These are phyloP conservation scores for Colletes latitarsis DNA, from an alignment of 1,140 invertebrate species.

Conservation along the genomic window DNA sequence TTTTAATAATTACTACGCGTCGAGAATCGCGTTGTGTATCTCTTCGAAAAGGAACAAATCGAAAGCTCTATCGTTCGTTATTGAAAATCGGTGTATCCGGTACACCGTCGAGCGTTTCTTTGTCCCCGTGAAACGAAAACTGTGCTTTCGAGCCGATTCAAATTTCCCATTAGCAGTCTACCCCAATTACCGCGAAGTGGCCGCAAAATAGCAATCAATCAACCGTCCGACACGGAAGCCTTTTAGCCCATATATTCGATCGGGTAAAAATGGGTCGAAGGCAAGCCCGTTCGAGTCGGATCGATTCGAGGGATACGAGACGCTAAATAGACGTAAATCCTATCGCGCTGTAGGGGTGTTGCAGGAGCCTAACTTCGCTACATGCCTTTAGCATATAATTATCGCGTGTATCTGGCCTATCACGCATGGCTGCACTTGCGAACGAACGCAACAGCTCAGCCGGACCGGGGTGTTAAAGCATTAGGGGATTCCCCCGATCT, in stretches of 20 bases:
- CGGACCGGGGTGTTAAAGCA: conserved; percentile 65
- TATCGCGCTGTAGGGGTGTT: neutral
- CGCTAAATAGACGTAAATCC: conserved; percentile 36
- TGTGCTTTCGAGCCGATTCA: conserved; percentile 15
- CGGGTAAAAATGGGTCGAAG: neutral
- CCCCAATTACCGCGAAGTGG: conserved; percentile 35
- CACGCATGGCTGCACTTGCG: conserved; percentile 59
- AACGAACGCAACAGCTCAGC: conserved; percentile 60
- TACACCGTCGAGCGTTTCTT: neutral
- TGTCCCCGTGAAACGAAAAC: neutral
- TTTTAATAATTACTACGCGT: no score
- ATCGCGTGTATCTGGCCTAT: conserved; percentile 47
- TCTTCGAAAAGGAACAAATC: no score
- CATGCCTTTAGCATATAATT: conserved; percentile 51
- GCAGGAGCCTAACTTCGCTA: conserved; percentile 12
- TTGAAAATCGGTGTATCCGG: no score
- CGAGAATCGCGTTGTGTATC: no score
- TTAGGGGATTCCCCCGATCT: conserved; percentile 70
- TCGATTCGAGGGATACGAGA: conserved; percentile 22
- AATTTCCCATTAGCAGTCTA: conserved; percentile 39
- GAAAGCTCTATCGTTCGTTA: no score
- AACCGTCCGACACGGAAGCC: conserved; percentile 10
- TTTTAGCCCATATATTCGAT: conserved; percentile 16
- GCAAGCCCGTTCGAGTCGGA: neutral
- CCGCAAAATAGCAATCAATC: conserved; percentile 43